Conservation (phyloP, 2,797 vertebrate species). For the Thalassophryne amazonica region DNA sequence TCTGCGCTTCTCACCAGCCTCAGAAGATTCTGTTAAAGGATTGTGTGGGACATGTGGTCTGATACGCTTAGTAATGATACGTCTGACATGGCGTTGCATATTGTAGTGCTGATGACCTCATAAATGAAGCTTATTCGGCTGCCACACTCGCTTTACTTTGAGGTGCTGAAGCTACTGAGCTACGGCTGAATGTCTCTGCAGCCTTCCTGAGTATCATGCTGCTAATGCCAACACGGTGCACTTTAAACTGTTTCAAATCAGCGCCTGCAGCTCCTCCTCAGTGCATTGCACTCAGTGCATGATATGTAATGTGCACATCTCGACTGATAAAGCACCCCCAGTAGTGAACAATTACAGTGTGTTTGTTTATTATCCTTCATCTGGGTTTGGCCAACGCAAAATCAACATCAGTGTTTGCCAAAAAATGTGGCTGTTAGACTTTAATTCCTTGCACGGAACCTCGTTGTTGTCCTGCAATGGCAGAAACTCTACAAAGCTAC, state of each 20-base stretch:
- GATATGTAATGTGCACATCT: constrained; percentile 26
- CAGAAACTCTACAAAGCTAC: too few species aligned
- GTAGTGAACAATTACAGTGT: constrained; percentile 17
- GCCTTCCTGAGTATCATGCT: constrained; percentile 15
- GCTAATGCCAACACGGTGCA: constrained; percentile 17
- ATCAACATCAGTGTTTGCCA: constrained; percentile 7
- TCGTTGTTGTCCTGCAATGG: too few species aligned
- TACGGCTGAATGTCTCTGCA: not conserved
- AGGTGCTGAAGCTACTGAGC: not conserved
- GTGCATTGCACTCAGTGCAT: too few species aligned
- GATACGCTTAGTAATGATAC: not conserved
- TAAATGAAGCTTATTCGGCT: not conserved
- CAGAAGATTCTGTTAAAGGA: not conserved
- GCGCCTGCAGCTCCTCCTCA: too few species aligned
- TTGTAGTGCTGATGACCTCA: not conserved
- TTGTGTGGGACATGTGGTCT: not conserved
- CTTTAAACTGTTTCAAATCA: constrained; percentile 38
- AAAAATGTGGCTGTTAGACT: not conserved
- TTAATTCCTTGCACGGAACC: too few species aligned
- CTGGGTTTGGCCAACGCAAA: constrained; percentile 11
- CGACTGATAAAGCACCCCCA: constrained; percentile 7
- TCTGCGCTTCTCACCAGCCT: too few species aligned
- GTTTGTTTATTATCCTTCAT: constrained; percentile 27
- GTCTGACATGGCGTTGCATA: not conserved
- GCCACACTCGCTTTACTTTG: not conserved